A percentile compares a stretch with the other conserved stretches of the same genome.
phyloP scores from a whole-genome alignment of 1,140 invertebrate species.

The Metopolophium dirhodum region DNA sequence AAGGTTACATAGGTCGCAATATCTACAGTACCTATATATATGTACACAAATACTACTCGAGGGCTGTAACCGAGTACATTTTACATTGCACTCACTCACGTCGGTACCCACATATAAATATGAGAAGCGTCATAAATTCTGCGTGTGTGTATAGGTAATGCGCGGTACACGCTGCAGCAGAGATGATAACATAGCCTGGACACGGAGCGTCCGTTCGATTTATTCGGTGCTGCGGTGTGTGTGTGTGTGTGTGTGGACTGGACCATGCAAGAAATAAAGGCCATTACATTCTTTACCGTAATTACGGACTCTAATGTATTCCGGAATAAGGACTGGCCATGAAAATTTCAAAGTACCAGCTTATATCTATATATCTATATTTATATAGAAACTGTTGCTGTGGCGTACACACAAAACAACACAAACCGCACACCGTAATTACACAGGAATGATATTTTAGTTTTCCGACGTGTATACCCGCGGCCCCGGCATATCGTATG shows the following conservation, averaged over 20 bases:
- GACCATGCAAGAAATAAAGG: conserved; percentile 49
- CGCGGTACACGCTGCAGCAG: neutral
- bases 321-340: conserved; percentile 49
- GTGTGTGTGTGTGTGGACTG: conserved; percentile 13
- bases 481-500: neutral
- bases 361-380: neutral
- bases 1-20: neutral
- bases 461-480: conserved; percentile 48
- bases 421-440: conserved; percentile 55
- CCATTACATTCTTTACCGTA: conserved; percentile 50
- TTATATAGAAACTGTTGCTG: neutral
- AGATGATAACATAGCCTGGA: neutral
- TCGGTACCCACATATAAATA: neutral
- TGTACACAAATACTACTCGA: neutral
- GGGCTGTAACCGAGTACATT: neutral
- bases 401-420: conserved; percentile 10
- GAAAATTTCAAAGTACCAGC: conserved; percentile 51
- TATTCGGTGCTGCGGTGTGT: neutral
- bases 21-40: too few relatives aligned
- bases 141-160: neutral
- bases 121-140: neutral
- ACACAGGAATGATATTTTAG: conserved; percentile 56
- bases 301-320: conserved; percentile 54
- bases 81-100: neutral
- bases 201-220: neutral